These are phyloP conservation scores for Thalpophila matura DNA, from an alignment of 2,888 invertebrate species.

Conservation along the genomic window DNA sequence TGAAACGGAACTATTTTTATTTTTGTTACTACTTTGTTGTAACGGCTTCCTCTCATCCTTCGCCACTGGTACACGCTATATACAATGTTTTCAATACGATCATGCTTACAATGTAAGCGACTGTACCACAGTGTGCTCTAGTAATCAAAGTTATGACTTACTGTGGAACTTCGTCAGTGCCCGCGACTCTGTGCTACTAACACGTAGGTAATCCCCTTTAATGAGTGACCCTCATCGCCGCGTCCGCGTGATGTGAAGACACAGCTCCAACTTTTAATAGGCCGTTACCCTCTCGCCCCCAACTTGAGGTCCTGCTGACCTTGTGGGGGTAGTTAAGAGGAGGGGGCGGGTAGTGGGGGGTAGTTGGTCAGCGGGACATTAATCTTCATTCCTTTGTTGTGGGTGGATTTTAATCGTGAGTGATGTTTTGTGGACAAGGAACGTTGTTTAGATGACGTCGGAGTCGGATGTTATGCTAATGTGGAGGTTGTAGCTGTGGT, in stretches of 20 bases:
- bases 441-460: slow-evolving; percentile 14
- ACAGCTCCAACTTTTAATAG: slow-evolving; percentile 48
- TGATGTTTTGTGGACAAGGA: slow-evolving; percentile 50
- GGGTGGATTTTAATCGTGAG: slow-evolving; percentile 54
- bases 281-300: slow-evolving; percentile 6
- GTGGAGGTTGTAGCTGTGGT: background rate
- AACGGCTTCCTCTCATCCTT: too few species aligned
- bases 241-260: slow-evolving; percentile 23
- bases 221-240: slow-evolving; percentile 28
- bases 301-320: slow-evolving; percentile 36
- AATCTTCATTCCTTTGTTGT: slow-evolving; percentile 50
- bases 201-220: slow-evolving; percentile 38
- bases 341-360: background rate
- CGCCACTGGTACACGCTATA: too few species aligned
- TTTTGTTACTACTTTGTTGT: too few species aligned
- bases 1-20: too few species aligned
- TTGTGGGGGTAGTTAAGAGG: background rate
- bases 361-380: slow-evolving; percentile 52
- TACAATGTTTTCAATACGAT: too few species aligned
- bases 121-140: background rate
- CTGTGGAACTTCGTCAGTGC: background rate
- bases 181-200: background rate
- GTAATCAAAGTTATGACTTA: background rate
- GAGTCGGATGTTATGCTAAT: slow-evolving; percentile 12
- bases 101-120: too few species aligned